phyloP scores from a whole-genome alignment of 2,888 invertebrate species.

The Coelopa pilipes region DNA sequence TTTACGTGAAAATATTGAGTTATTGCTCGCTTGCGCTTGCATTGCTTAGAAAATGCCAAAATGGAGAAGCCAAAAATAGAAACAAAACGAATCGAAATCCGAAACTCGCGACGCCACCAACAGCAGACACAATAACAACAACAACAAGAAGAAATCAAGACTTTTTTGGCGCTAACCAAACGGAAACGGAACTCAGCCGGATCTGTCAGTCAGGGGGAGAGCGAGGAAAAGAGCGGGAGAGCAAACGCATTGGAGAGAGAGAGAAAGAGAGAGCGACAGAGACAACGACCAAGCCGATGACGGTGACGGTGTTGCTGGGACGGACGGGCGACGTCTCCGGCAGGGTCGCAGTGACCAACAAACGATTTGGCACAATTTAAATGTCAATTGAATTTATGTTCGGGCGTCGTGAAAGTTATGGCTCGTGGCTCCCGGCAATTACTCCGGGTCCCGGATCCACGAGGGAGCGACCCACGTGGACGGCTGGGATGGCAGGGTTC shows the following conservation, averaged over 20 bases:
- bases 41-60: not conserved
- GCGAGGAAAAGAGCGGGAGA: too few relatives aligned
- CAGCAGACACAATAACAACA: constrained; percentile 2
- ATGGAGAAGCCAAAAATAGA: not conserved
- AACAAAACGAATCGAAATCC: not conserved
- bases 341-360: constrained; percentile 46
- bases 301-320: constrained; percentile 53
- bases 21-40: constrained; percentile 1
- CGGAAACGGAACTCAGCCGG: constrained; percentile 63
- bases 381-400: constrained; percentile 64
- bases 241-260: too few relatives aligned
- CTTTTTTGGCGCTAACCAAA: constrained; percentile 46
- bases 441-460: too few relatives aligned
- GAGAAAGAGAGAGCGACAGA: not conserved
- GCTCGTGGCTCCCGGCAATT: not conserved
- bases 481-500: too few relatives aligned
- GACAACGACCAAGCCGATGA: not conserved
- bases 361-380: constrained; percentile 57
- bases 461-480: too few relatives aligned
- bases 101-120: constrained; percentile 6
- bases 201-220: constrained; percentile 48
- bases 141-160: constrained; percentile 5
- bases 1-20: not conserved
- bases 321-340: constrained; percentile 65
- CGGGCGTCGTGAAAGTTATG: constrained; percentile 31